A percentile compares a stretch with the other conserved stretches of the same genome.
Evolutionary conservation across 1,140 invertebrate genomes (phyloP).

Genomic region (Anastrepha obliqua): DNA sequence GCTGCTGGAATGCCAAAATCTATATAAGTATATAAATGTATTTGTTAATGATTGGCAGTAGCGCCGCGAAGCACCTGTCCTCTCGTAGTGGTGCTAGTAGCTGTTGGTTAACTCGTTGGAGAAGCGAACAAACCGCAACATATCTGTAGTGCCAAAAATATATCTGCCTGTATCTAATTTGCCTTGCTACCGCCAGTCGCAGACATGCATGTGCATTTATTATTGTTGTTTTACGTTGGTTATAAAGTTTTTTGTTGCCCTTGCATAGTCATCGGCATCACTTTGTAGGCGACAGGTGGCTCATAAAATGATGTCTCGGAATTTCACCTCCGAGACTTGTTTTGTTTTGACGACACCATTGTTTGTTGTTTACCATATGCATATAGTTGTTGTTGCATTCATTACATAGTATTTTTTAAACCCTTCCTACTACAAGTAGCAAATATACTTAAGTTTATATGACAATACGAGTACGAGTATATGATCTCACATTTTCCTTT

Average conservation of each 20-base stretch:
- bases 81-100: no score
- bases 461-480: no score
- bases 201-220: not conserved
- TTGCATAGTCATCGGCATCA: not conserved
- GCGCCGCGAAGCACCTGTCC: no score
- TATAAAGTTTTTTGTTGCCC: not conserved
- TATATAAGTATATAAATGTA: no score
- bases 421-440: not conserved
- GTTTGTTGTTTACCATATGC: not conserved
- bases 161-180: no score
- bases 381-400: not conserved
- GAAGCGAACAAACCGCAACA: no score
- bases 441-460: not conserved
- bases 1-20: no score
- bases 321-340: slow-evolving; percentile 65
- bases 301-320: slow-evolving; percentile 62
- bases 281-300: slow-evolving; percentile 60
- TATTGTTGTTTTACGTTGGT: not conserved
- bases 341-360: not conserved
- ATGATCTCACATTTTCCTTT: no score
- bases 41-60: no score
- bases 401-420: not conserved
- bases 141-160: no score
- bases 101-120: no score
- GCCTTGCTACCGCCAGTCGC: no score